Evolutionary conservation across 2,888 invertebrate species (phyloP).

Genomic region (Melinaea menophilus): DNA sequence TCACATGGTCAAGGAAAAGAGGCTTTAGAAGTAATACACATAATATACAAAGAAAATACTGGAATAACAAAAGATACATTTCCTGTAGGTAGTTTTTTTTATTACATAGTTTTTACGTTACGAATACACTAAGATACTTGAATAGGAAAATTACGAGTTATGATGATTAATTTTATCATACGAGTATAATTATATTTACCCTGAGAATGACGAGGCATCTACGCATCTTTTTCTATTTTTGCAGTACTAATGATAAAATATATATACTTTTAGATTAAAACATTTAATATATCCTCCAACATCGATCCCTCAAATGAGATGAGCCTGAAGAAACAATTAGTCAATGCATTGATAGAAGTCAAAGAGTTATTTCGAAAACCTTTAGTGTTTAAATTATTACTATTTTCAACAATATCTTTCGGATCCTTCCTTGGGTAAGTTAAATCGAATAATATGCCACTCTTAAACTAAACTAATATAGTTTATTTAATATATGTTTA

Average conservation of each 20-base stretch:
- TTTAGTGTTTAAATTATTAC: slow-evolving; percentile 38
- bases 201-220: too few species aligned
- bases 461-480: too few species aligned
- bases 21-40: slow-evolving; percentile 47
- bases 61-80: slow-evolving; percentile 44
- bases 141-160: too few species aligned
- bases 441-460: slow-evolving; percentile 4
- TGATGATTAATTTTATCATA: too few species aligned
- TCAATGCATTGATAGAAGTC: slow-evolving; percentile 42
- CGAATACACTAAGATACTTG: too few species aligned
- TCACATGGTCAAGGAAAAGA: slow-evolving; percentile 47
- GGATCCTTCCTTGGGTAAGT: slow-evolving; percentile 51
- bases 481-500: too few species aligned
- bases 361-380: slow-evolving; percentile 46
- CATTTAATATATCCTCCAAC: slow-evolving; percentile 37
- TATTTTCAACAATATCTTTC: slow-evolving; percentile 44
- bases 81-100: slow-evolving; percentile 41
- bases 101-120: neutral
- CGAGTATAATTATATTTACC: too few species aligned
- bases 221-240: too few species aligned
- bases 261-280: slow-evolving; percentile 31
- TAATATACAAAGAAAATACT: slow-evolving; percentile 47
- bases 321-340: slow-evolving; percentile 43
- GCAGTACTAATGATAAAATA: neutral
- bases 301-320: slow-evolving; percentile 36